phyloP scores from a whole-genome alignment of 30 jellyfish, hydroid and myxozoan species.

The Pseudorhiza aurosa region DNA sequence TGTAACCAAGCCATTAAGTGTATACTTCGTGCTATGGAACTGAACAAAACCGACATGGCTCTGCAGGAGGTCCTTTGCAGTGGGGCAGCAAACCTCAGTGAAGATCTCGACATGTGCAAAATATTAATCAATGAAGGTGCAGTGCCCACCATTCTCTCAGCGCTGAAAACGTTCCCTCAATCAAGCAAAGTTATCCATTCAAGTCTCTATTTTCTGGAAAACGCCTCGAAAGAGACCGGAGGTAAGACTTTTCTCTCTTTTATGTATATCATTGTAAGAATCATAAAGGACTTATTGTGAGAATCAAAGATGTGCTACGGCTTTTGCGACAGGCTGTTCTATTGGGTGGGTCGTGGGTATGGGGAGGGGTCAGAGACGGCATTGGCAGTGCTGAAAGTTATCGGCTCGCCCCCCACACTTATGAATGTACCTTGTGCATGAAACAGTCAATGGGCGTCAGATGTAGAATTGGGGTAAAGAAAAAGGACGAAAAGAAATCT shows the following conservation, averaged over 20 bases:
- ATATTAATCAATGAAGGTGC: conserved; percentile 15
- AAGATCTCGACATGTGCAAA: conserved; percentile 8
- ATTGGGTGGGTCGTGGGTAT: too few species aligned
- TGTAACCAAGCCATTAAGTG: neutral
- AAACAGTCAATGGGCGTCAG: too few species aligned
- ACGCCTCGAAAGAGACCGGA: neutral
- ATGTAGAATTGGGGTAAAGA: too few species aligned
- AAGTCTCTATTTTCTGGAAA: conserved; percentile 28
- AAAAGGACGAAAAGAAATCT: too few species aligned
- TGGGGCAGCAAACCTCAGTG: conserved; percentile 36
- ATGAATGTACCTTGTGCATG: too few species aligned
- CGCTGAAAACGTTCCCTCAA: conserved; percentile 11
- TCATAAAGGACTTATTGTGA: too few species aligned
- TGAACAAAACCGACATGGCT: conserved; percentile 23
- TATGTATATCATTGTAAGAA: too few species aligned
- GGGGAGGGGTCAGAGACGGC: too few species aligned
- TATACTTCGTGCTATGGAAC: conserved; percentile 26
- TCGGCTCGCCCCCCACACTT: too few species aligned
- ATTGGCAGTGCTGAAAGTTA: too few species aligned
- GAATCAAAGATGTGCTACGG: too few species aligned
- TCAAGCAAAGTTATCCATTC: conserved; percentile 15
- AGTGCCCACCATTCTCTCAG: neutral
- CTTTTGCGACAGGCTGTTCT: too few species aligned
- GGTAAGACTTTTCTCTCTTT: conserved; percentile 14
- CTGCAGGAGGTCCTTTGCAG: conserved; percentile 38